phyloP scores from a whole-genome alignment of 2,888 invertebrate genomes.

The Tetragonula carbonaria region DNA sequence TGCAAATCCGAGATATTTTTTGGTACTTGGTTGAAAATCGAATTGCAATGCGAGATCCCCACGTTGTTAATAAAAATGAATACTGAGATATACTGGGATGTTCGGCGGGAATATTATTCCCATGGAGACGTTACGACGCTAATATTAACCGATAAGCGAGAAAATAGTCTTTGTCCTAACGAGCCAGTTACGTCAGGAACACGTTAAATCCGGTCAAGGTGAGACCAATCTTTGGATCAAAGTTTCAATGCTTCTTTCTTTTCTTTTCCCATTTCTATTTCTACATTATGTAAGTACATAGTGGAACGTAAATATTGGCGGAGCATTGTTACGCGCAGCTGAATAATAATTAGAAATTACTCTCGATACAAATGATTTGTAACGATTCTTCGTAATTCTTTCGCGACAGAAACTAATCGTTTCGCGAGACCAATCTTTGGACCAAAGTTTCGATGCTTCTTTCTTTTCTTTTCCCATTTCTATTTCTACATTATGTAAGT shows the following conservation, averaged over 20 bases:
- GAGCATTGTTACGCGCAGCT: background rate
- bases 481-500: background rate
- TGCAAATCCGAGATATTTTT: too few species aligned
- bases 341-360: too few species aligned
- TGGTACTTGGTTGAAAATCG: too few species aligned
- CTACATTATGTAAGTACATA: background rate
- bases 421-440: slow-evolving; percentile 44
- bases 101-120: background rate
- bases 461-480: background rate
- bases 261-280: background rate
- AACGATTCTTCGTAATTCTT: background rate
- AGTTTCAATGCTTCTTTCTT: slow-evolving; percentile 9
- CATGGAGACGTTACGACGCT: slow-evolving; percentile 22
- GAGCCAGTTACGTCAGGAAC: slow-evolving; percentile 53
- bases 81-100: background rate
- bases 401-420: background rate
- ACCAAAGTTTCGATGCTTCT: slow-evolving; percentile 22
- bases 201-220: slow-evolving; percentile 63
- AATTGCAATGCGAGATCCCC: too few species aligned
- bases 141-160: slow-evolving; percentile 58
- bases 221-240: slow-evolving; percentile 46
- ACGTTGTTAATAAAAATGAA: background rate
- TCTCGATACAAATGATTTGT: background rate
- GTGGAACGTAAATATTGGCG: background rate
- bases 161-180: slow-evolving; percentile 54